phyloP scores from a whole-genome alignment of 1,140 invertebrate genomes.

The Microplitis demolitor region DNA sequence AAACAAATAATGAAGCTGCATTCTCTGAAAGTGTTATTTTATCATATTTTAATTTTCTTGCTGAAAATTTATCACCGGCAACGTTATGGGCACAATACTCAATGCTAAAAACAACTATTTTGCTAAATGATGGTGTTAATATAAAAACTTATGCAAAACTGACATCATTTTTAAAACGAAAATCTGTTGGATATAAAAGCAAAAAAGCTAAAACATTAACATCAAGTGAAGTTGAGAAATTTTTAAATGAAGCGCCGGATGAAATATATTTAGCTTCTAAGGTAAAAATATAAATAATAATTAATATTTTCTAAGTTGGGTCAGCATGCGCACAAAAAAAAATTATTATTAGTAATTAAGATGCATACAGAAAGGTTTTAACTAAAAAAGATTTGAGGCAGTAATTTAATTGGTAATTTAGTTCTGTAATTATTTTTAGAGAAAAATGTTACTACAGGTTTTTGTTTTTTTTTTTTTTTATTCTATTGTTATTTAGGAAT shows the following conservation, averaged over 20 bases:
- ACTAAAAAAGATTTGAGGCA: too few relatives aligned
- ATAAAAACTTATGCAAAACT: constrained; percentile 12
- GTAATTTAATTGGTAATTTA: too few relatives aligned
- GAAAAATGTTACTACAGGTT: too few relatives aligned
- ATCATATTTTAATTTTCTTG: constrained; percentile 9
- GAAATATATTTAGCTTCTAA: constrained; percentile 6
- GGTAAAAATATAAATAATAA: neutral
- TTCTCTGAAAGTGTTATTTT: constrained; percentile 10
- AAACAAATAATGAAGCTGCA: neutral
- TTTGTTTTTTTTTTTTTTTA: neutral
- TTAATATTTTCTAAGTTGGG: too few relatives aligned
- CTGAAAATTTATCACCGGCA: neutral
- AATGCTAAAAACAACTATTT: constrained; percentile 15
- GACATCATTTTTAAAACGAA: constrained; percentile 1
- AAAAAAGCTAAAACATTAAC: constrained; percentile 2
- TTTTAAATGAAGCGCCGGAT: constrained; percentile 20
- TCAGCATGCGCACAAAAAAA: too few relatives aligned
- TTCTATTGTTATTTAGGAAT: too few relatives aligned
- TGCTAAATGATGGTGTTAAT: neutral
- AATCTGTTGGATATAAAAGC: neutral
- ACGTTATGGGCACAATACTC: neutral
- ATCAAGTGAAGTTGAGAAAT: constrained; percentile 10
- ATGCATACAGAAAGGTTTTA: too few relatives aligned
- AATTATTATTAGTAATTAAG: too few relatives aligned
- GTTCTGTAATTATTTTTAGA: too few relatives aligned